Conservation (phyloP, 2,113 vertebrate species). For the Apeltes quadracus region DNA sequence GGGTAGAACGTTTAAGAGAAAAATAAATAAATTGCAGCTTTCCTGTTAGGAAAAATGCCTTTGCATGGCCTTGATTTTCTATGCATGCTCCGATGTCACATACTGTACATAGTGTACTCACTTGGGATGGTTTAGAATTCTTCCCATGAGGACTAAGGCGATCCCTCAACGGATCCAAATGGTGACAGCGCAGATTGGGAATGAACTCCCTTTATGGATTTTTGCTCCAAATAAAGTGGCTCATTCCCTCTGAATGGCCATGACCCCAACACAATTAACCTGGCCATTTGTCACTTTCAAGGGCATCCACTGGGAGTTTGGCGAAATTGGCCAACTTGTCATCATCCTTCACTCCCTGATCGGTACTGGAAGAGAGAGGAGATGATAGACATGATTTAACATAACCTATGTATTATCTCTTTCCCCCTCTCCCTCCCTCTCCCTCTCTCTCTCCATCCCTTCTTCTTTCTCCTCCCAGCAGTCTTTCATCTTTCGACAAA, state of each 20-base stretch:
- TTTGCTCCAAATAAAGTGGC: constrained; percentile 69
- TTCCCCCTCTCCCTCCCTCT: background rate
- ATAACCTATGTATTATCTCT: constrained; percentile 23
- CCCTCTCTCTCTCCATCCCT: constrained; percentile 1
- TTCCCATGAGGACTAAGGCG: constrained; percentile 33
- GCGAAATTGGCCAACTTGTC: constrained; percentile 60
- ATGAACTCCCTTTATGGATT: constrained; percentile 72
- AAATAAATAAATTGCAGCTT: constrained; percentile 21
- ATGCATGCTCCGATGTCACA: constrained; percentile 18
- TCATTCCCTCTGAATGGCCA: constrained; percentile 60
- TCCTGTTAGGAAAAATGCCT: constrained; percentile 20
- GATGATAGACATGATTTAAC: constrained; percentile 52
- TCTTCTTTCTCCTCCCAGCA: background rate
- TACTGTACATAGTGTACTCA: constrained; percentile 26
- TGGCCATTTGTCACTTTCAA: constrained; percentile 70
- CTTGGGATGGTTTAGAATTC: constrained; percentile 29
- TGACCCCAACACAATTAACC: constrained; percentile 71
- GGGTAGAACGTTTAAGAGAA: constrained; percentile 11
- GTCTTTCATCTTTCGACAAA: background rate
- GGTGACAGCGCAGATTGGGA: constrained; percentile 46
- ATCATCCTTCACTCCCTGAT: constrained; percentile 58
- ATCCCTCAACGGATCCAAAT: constrained; percentile 54
- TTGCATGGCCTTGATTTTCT: constrained; percentile 36
- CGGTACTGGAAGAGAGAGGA: constrained; percentile 40
- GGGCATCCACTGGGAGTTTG: constrained; percentile 60